A percentile compares a stretch with the other conserved stretches of the same genome.
Evolutionary conservation across 64 coral and sea anemone genomes (phyloP).

Genomic region (Montipora cactus): DNA sequence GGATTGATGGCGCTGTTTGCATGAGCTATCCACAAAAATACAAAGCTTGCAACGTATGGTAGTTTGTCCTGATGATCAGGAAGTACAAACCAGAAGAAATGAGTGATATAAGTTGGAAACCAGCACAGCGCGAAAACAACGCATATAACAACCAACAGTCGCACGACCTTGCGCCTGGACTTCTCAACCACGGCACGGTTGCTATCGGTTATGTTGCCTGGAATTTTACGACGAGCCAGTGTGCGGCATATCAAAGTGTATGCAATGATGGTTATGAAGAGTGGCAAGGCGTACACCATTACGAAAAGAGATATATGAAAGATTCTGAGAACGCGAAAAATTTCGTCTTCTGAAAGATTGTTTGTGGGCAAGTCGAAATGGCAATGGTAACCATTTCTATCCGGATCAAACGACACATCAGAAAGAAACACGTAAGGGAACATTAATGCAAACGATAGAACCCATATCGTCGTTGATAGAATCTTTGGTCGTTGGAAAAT

Average conservation of each 20-base stretch:
- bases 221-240: neutral
- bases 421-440: neutral
- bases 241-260: neutral
- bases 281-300: slow-evolving; percentile 33
- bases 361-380: neutral
- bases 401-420: neutral
- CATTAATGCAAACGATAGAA: slow-evolving; percentile 18
- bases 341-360: neutral
- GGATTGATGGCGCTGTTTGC: slow-evolving; percentile 70
- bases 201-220: slow-evolving; percentile 29
- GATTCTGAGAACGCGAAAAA: neutral
- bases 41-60: no score
- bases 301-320: slow-evolving; percentile 37
- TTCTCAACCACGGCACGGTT: neutral
- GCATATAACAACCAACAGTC: slow-evolving; percentile 35
- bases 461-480: slow-evolving; percentile 36
- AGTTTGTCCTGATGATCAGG: no score
- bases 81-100: neutral
- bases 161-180: slow-evolving; percentile 30
- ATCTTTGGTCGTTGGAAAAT: slow-evolving; percentile 38
- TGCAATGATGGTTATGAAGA: neutral
- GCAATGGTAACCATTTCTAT: neutral
- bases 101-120: slow-evolving; percentile 52
- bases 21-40: slow-evolving; percentile 17
- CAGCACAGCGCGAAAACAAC: slow-evolving; percentile 54